phyloP scores from a whole-genome alignment of 2,797 vertebrate genomes.

The Amblyopsis hoosieri region DNA sequence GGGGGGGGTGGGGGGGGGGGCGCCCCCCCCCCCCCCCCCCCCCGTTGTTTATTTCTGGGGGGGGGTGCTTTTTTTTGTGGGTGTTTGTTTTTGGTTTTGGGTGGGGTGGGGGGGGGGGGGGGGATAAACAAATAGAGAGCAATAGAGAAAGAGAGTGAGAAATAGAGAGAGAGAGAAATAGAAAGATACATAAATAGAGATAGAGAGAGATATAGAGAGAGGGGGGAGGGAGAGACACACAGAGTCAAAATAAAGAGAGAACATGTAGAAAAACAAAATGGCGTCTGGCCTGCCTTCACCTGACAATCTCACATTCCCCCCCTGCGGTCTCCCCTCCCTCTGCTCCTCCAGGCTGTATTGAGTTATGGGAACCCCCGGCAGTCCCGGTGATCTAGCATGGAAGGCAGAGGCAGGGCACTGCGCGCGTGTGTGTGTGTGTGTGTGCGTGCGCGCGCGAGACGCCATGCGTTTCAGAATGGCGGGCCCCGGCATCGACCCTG shows the following conservation, averaged over 20 bases:
- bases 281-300: not conserved
- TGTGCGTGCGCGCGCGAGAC: not conserved
- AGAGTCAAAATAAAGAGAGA: conserved; percentile 15
- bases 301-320: not conserved
- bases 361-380: conserved; percentile 8
- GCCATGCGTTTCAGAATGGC: not conserved
- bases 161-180: not conserved
- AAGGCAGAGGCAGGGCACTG: conserved; percentile 40
- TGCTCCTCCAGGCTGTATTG: conserved; percentile 1
- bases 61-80: too few species aligned
- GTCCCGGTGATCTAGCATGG: conserved; percentile 35
- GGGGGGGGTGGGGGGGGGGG: too few species aligned
- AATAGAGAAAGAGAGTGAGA: conserved; percentile 9
- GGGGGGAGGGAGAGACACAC: not conserved
- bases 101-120: too few species aligned
- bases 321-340: not conserved
- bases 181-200: too few species aligned
- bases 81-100: too few species aligned
- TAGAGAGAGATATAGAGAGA: not conserved
- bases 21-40: too few species aligned
- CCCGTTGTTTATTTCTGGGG: too few species aligned
- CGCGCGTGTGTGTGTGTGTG: conserved; percentile 18
- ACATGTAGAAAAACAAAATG: conserved; percentile 6
- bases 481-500: conserved; percentile 45
- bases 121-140: conserved; percentile 12